Conservation (phyloP, 2,888 invertebrate genomes). For the Meteorus cinctellus region DNA sequence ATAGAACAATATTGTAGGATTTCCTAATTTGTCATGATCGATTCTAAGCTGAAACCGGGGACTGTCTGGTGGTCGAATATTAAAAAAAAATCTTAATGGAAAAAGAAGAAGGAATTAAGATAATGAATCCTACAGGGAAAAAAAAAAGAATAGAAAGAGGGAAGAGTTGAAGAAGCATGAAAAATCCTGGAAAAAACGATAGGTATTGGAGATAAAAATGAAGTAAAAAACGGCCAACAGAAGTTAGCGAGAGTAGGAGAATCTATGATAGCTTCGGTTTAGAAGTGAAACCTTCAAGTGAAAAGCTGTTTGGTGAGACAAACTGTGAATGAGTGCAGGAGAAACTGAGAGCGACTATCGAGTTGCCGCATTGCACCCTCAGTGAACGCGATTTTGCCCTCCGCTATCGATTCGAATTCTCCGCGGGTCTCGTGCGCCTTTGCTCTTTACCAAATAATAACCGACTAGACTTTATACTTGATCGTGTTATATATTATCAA, state of each 20-base stretch:
- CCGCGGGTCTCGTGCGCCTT: slow-evolving; percentile 59
- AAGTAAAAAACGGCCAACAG: background rate
- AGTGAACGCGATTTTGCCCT: slow-evolving; percentile 60
- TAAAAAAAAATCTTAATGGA: slow-evolving; percentile 1
- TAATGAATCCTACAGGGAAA: background rate
- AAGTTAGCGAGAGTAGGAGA: background rate
- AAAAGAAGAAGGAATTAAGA: slow-evolving; percentile 13
- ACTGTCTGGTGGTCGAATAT: slow-evolving; percentile 25
- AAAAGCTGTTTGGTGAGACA: background rate
- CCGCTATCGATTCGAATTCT: slow-evolving; percentile 64
- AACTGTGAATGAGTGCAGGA: background rate
- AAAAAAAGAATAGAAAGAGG: slow-evolving; percentile 12
- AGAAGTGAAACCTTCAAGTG: slow-evolving; percentile 10
- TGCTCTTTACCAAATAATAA: slow-evolving; percentile 53
- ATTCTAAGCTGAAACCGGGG: slow-evolving; percentile 25
- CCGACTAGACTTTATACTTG: slow-evolving; percentile 50
- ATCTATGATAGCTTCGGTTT: slow-evolving; percentile 10
- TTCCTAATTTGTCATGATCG: slow-evolving; percentile 12
- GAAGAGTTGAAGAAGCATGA: slow-evolving; percentile 20
- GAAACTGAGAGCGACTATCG: background rate
- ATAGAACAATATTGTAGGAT: background rate
- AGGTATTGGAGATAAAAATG: background rate
- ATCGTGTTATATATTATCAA: slow-evolving; percentile 35
- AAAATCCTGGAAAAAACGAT: slow-evolving; percentile 11
- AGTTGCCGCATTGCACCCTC: slow-evolving; percentile 64